Evolutionary conservation across 2,113 vertebrate genomes (phyloP), one percentile per base, ranked within the genome.

Genomic region (Heterochromis multidens): DNA sequence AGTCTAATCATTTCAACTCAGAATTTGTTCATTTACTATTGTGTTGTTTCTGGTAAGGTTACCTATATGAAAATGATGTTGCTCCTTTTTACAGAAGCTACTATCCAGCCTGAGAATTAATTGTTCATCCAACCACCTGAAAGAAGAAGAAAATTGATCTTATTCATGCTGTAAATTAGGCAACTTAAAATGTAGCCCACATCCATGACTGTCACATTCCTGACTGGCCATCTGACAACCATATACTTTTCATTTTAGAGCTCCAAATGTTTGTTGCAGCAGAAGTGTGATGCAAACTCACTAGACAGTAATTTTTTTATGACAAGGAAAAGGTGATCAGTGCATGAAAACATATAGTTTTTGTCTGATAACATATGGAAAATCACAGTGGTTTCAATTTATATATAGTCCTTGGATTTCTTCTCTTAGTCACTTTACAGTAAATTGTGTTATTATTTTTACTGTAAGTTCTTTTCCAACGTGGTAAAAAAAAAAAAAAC

Each of bases 371-470:
- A 54, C 19, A 54, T 54, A 6, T 54, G 2, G 16, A 52, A 13
- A 43, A 49, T 19, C 9, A 72, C 14, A 4, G 25, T 72, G 0
- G 25, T 25, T 29, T 49, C 65, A 72, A 29, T 25, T 67, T 67
- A 17, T 46, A 46, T 46, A 46, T 4, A 4, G 65, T 46, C 37
- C 10, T 6, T 49, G 37, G 0, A 43, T 70, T 70, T 70, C 23
- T 19, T 0, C 8, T 52, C 9, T 12, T 31, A 72, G 0, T 72
- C 25, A 12, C 23, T 72, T 7, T 72, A 17, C 0, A 29, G 17
- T 0, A 72, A 72, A 21, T 25, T 0, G 8, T 31, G 25, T 31
- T 52, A 9, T 17, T 74, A 13, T 0, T 21, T 4, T 29, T 49
- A 16, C 4, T 3, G 3, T 4, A 40, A 12, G 43, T 16, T 46